These are phyloP conservation scores for Patagioenas fasciata DNA, from an alignment of 2,113 vertebrate genomes.

Conservation along the genomic window DNA sequence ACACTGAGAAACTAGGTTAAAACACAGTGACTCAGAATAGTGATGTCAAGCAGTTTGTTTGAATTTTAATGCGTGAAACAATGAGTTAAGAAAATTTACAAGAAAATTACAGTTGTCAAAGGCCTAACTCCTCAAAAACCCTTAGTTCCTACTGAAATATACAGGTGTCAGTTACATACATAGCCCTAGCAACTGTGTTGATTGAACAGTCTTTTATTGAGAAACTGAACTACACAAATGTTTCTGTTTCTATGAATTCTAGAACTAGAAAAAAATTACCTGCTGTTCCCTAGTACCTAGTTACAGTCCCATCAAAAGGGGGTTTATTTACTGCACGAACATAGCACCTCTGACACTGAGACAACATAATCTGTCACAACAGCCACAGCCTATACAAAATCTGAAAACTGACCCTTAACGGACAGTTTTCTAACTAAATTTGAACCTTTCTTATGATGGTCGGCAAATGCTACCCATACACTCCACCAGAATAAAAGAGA, in stretches of 20 bases:
- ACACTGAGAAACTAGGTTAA: background rate
- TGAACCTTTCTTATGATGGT: background rate
- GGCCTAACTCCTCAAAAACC: background rate
- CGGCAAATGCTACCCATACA: background rate
- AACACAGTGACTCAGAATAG: background rate
- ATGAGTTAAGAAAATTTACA: background rate
- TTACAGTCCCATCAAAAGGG: background rate
- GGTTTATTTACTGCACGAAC: background rate
- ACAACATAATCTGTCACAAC: background rate
- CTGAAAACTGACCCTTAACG: rapidly evolving
- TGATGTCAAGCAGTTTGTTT: background rate
- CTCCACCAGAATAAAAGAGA: background rate
- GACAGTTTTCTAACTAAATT: background rate
- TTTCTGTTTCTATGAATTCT: background rate
- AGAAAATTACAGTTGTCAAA: background rate
- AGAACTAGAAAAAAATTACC: constrained; percentile 16
- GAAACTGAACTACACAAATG: background rate
- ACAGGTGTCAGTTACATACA: background rate
- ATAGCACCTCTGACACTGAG: background rate
- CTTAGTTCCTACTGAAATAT: background rate
- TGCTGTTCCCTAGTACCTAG: background rate
- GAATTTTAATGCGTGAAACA: background rate
- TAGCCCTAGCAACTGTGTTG: background rate
- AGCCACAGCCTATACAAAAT: background rate
- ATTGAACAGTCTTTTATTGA: background rate